Conservation (phyloP, 2,888 invertebrate species). For the Marasmarcha lunaedactyla region DNA sequence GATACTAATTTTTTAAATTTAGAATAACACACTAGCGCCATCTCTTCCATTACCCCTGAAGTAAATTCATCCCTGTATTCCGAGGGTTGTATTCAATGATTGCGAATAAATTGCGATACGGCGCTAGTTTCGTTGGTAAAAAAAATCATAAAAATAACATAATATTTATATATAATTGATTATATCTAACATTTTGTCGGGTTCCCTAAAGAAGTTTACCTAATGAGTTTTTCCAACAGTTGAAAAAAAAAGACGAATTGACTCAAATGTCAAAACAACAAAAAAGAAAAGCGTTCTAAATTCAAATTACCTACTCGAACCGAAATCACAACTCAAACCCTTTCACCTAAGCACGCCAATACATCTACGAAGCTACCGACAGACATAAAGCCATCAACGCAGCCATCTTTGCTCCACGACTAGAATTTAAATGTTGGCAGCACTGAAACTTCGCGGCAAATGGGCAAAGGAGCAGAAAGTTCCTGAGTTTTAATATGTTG, state of each 20-base stretch:
- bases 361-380: conserved; percentile 1
- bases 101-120: conserved; percentile 51
- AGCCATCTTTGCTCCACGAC: conserved; percentile 21
- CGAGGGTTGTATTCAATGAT: conserved; percentile 30
- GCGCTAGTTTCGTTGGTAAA: conserved; percentile 50
- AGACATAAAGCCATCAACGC: conserved; percentile 7
- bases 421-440: conserved; percentile 60
- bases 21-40: conserved; percentile 27
- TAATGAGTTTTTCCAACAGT: too few relatives aligned
- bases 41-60: conserved; percentile 29
- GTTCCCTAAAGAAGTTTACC: too few relatives aligned
- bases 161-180: too few relatives aligned
- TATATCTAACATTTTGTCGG: too few relatives aligned
- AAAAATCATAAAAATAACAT: too few relatives aligned
- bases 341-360: not conserved
- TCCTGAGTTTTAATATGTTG: conserved; percentile 65
- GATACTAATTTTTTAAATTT: conserved; percentile 12
- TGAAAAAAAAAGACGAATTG: too few relatives aligned
- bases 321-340: too few relatives aligned
- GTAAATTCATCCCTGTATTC: conserved; percentile 40
- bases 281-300: too few relatives aligned
- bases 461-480: conserved; percentile 49
- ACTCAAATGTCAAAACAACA: too few relatives aligned
- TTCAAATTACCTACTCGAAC: too few relatives aligned
- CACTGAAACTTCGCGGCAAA: conserved; percentile 63